Base-by-base conservation (phyloP, 2,888 invertebrate genomes). In the Drosophila helvetica region DNA sequence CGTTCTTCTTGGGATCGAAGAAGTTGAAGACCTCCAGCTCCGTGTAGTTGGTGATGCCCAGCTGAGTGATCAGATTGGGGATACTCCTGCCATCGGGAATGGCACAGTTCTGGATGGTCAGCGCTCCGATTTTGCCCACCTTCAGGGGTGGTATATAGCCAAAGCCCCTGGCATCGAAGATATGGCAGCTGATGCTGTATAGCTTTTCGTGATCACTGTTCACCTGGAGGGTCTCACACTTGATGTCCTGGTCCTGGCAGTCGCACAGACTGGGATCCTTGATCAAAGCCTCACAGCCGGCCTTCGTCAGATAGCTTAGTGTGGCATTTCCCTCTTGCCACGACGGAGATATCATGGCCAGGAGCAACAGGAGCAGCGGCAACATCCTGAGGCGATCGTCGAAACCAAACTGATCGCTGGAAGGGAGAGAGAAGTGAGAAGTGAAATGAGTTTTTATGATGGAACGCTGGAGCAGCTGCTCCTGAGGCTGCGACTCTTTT, bases 141-240 rank as follows among this genome's bases (percentile, higher is more conserved):
- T 78, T 70, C 0, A 86, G 61, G 1, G 82, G 75, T 0, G 85
- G 85, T 25, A 86, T 65, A 18, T 80, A 75, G 1, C 82, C 85
- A n/a, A 77, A 87, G 12, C 85, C 87, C 12, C 79, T 71, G 3
- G 72, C 68, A 66, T 85, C 85, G n/a, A 85, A 81, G 3, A 82
- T 76, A 10, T 65, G 77, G 57, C 85, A 86, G 3, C 71, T 64
- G n/a, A 86, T 77, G 38, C 76, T 75, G 3, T 78, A 77, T 0
- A 85, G 51, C 10, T 75, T 68, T 0, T 60, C 46, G n/a, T 71
- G 25, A 7, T 71, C 58, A 52, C 83, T 85, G 64, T 77, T 75
- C 0, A 87, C 43, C 0, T 77, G 77, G 0, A 87, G 69, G 55
- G 74, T 72, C 1, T 87, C 85, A 30, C 85, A 86, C 53, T 85